Evolutionary conservation across 2,797 vertebrate genomes (phyloP), one percentile per base, ranked within the genome.

Genomic region (Pempheris klunzingeri): DNA sequence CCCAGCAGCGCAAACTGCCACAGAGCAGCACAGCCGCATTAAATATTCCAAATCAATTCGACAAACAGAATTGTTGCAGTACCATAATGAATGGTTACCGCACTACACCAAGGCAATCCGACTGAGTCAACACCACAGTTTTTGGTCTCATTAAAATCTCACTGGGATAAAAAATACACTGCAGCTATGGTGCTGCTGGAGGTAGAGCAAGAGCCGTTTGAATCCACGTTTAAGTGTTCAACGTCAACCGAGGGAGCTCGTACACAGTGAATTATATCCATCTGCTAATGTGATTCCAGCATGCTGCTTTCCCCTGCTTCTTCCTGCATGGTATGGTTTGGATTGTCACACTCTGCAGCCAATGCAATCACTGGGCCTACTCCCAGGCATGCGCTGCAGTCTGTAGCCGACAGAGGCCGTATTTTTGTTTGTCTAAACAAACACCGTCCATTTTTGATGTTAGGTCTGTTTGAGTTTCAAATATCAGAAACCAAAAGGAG

Each of bases 341-440:
- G 75, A 80, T 85, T 90, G 85, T 91, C 86, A 88, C 85, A 87
- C 89, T 90, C 84, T 64, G 68, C 72, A 89, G 86, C 87, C 83
- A 86, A 39, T 74, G 67, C 79, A 78, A 84, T 88, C 77, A 84
- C 49, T 39, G 65, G 53, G 54, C 52, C 47, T 60, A 81, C 62
- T 81, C 70, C 46, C 52, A 62, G 76, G 74, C 65, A 78, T 80
- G 71, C 28, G 52, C 68, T 52, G 22, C 44, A 69, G 44, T 72
- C 77, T 32, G 28, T 22, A 60, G 66, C 74, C 78, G 32, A 41
- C 26, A 14, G 72, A 71, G 82, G 80, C 57, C 63, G 39, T 75
- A 74, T 77, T 84, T 80, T 71, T 83, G 60, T 87, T 87, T 83
- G 77, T 84, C 53, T 74, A 61, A 85, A 79, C 71, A 87, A 75